Evolutionary conservation across 2,113 vertebrate species (phyloP), one percentile per base, ranked within the genome.

Genomic region (Myocastor coypus): DNA sequence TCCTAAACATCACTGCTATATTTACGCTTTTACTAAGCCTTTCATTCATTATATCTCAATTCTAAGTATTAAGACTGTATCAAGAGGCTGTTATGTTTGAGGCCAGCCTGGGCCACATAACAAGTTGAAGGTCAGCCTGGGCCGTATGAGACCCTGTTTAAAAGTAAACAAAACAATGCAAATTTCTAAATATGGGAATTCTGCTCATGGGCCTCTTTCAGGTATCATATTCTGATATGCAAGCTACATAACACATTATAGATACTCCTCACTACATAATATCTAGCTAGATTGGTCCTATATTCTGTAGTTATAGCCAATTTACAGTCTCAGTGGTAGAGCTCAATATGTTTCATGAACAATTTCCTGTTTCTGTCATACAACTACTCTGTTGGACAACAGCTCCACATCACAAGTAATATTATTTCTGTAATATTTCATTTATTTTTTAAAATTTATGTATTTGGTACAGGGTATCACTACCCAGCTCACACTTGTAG

Each of bases 331-430:
- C 71, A 37, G 66, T 3, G 20, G 59, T 9, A 93, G 69, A 9
- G 30, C 69, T 89, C 94, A 95, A 73, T 86, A 94, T 52, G 16
- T 87, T 71, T 87, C 16, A 78, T 42, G 88, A 92, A 84, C 71
- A 17, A 94, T 84, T 80, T 50, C 24, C 46, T 80, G 77, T 93
- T 88, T 55, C 69, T 87, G 40, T 87, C 52, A 57, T 69, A 40
- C 50, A 97, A 89, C 46, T 17, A 66, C 13, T 89, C 37, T 93
- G 64, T 81, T 77, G 42, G 75, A 91, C 83, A 92, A 92, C 8
- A 85, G n/a, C 32, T 94, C 55, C 46, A 83, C 4, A 83, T 75
- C 68, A 84, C 30, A 91, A 95, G 37, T 77, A 84, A 88, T 93
- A 93, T 16, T 20, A 89, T 50, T 89, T 83, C 52, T 84, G 9